Conservation (phyloP, 2,888 invertebrate genomes). For the Phragmatobia fuliginosa region DNA sequence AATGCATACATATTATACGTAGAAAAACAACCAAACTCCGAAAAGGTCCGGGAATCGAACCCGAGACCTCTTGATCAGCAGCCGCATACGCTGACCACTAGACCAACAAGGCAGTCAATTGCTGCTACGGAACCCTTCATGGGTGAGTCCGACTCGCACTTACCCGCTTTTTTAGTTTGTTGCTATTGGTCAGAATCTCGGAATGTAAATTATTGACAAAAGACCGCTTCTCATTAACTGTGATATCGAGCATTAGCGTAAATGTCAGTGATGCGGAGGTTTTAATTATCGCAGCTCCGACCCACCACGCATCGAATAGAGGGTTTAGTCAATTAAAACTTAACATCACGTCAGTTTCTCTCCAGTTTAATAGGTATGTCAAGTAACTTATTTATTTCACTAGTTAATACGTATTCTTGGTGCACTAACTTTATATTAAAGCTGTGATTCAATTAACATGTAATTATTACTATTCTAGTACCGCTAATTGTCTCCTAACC, state of each 20-base stretch:
- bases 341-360: neutral
- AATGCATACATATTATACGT: no score
- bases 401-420: neutral
- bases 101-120: no score
- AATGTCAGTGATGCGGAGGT: constrained; percentile 79
- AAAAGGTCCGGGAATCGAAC: no score
- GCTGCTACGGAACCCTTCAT: no score
- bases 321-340: constrained; percentile 17
- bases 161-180: constrained; percentile 30
- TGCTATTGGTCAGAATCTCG: constrained; percentile 53
- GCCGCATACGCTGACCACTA: no score
- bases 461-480: neutral
- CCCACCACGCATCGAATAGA: constrained; percentile 68
- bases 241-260: constrained; percentile 77
- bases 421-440: neutral
- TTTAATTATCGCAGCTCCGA: constrained; percentile 77
- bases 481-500: neutral
- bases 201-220: constrained; percentile 75
- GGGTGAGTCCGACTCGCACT: no score
- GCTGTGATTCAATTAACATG: neutral
- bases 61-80: no score
- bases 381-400: neutral
- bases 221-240: constrained; percentile 75
- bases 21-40: no score
- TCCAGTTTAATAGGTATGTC: no score